Conservation (phyloP, 2,113 vertebrate genomes). For the Abramis brama region DNA sequence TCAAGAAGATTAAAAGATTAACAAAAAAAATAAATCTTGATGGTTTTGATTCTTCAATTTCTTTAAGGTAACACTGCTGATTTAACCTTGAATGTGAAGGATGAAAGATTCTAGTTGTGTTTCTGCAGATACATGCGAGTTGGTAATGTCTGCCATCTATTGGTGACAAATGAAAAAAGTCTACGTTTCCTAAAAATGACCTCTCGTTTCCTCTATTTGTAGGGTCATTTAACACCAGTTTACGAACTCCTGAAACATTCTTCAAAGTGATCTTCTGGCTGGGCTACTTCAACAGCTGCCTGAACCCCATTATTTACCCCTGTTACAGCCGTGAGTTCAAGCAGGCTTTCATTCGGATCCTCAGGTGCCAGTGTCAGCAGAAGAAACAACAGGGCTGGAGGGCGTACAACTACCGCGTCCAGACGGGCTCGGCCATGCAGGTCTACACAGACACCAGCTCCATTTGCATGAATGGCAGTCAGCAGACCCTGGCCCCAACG, state of each 20-base stretch:
- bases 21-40: not conserved
- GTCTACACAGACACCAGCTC: conserved; percentile 82
- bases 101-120: not conserved
- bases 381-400: conserved; percentile 81
- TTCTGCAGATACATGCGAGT: not conserved
- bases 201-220: conserved; percentile 46
- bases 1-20: not conserved
- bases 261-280: conserved; percentile 98
- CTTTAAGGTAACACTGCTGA: too few relatives aligned
- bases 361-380: conserved; percentile 87
- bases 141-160: conserved; percentile 52
- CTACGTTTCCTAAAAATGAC: too few relatives aligned
- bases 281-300: conserved; percentile 97
- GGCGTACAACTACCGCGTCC: conserved; percentile 88
- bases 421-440: conserved; percentile 82
- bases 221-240: conserved; percentile 88
- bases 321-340: conserved; percentile 98
- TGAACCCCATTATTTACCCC: conserved; percentile 98
- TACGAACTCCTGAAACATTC: conserved; percentile 87
- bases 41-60: not conserved
- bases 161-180: conserved; percentile 37
- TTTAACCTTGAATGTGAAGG: too few relatives aligned
- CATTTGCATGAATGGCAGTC: conserved; percentile 87
- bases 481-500: conserved; percentile 84
- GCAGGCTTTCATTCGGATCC: conserved; percentile 91